phyloP scores from a whole-genome alignment of 2,888 invertebrate genomes.

The Drosophila greeni region DNA sequence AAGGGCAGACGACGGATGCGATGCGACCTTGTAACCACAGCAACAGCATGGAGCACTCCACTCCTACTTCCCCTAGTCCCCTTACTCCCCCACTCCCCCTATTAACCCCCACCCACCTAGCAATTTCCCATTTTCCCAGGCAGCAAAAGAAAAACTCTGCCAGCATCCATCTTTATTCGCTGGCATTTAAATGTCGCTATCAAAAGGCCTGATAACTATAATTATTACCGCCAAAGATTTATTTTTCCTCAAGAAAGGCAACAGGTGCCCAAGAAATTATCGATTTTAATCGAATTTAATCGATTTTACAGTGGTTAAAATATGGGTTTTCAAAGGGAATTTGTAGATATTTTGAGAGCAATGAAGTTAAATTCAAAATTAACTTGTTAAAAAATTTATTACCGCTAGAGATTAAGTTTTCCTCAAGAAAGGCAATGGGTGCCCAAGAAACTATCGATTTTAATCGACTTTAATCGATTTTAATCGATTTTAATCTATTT shows the following conservation, averaged over 20 bases:
- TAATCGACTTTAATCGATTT: no score
- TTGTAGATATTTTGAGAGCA: no score
- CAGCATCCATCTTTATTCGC: constrained; percentile 13
- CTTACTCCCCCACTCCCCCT: not conserved
- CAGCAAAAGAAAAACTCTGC: not conserved
- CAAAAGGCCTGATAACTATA: not conserved
- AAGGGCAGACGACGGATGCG: constrained; percentile 25
- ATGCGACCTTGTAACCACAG: constrained; percentile 69
- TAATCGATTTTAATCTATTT: no score
- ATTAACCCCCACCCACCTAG: not conserved
- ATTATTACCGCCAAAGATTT: constrained; percentile 9
- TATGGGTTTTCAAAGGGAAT: not conserved
- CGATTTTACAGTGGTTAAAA: constrained; percentile 4
- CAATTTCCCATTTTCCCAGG: not conserved
- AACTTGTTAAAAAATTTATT: no score
- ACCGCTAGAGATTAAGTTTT: no score
- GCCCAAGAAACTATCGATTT: no score
- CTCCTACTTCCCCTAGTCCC: not conserved
- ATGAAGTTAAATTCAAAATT: no score
- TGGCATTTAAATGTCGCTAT: constrained; percentile 38
- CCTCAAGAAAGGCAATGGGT: no score
- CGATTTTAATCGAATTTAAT: no score
- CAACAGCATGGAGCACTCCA: constrained; percentile 18
- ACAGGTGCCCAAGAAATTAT: constrained; percentile 17
- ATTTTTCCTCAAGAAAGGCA: constrained; percentile 7